phyloP scores from a whole-genome alignment of 2,113 vertebrate species.

The Solenodon paradoxus region DNA sequence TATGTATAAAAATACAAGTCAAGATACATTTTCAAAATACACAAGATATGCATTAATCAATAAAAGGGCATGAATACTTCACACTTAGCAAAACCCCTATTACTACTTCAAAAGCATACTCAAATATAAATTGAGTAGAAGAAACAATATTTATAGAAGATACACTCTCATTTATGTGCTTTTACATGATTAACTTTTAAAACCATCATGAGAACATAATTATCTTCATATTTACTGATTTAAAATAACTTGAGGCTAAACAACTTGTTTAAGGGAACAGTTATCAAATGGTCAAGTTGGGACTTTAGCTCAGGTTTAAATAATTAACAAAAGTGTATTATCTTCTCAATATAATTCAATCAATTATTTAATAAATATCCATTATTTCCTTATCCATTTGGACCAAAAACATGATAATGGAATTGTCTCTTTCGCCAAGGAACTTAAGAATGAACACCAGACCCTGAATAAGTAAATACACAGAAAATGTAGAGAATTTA shows the following conservation, averaged over 20 bases:
- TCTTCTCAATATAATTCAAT: not conserved
- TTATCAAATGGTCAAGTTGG: not conserved
- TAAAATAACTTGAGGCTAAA: not conserved
- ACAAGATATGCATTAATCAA: not conserved
- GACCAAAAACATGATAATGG: not conserved
- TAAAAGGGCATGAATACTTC: not conserved
- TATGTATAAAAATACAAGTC: no score
- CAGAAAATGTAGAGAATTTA: not conserved
- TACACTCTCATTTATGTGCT: not conserved
- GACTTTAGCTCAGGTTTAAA: not conserved
- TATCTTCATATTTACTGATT: slow-evolving; percentile 22
- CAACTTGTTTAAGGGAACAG: not conserved
- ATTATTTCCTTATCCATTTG: not conserved
- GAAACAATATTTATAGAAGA: slow-evolving; percentile 58
- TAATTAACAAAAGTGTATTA: not conserved
- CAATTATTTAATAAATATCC: not conserved
- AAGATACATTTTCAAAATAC: slow-evolving; percentile 12
- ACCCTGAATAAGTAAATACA: not conserved
- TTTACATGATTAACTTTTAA: slow-evolving; percentile 46
- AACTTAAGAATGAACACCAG: not conserved
- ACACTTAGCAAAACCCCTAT: not conserved
- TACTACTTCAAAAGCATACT: not conserved
- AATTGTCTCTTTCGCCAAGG: not conserved
- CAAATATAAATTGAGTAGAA: not conserved
- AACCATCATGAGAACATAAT: slow-evolving; percentile 15